phyloP scores from a whole-genome alignment of 2,888 invertebrate genomes.

The Drosophila atripex region DNA sequence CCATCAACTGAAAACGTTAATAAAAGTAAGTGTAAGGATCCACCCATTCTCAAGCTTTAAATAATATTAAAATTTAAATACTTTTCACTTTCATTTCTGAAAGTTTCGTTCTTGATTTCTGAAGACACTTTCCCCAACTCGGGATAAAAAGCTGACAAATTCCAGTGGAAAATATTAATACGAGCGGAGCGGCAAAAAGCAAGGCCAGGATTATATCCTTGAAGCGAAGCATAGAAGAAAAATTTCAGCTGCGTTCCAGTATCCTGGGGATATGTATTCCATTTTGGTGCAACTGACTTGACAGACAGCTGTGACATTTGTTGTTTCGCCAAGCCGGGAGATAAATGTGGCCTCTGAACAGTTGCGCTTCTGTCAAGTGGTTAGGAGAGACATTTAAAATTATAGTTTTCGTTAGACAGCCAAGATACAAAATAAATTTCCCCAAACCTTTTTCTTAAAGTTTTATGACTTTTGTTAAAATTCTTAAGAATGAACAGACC shows the following conservation, averaged over 20 bases:
- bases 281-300: conserved; percentile 47
- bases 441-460: not conserved
- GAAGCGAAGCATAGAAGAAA: conserved; percentile 46
- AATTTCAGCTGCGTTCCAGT: conserved; percentile 53
- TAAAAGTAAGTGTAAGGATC: not conserved
- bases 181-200: conserved; percentile 19
- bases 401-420: not conserved
- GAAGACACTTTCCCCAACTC: conserved; percentile 15
- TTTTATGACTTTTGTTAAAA: not conserved
- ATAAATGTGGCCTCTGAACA: conserved; percentile 32
- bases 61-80: conserved; percentile 10
- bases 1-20: too few species aligned
- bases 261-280: conserved; percentile 26
- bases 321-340: conserved; percentile 38
- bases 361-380: conserved; percentile 28
- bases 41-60: conserved; percentile 10
- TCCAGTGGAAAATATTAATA: conserved; percentile 46
- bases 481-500: not conserved
- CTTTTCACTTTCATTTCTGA: conserved; percentile 9
- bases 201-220: conserved; percentile 60
- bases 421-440: not conserved
- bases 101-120: conserved; percentile 27
- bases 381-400: conserved; percentile 26
- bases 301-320: conserved; percentile 66
- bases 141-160: conserved; percentile 66